Base-by-base conservation (phyloP, 2,797 vertebrate genomes). In the Neosilurus hyrtlii region DNA sequence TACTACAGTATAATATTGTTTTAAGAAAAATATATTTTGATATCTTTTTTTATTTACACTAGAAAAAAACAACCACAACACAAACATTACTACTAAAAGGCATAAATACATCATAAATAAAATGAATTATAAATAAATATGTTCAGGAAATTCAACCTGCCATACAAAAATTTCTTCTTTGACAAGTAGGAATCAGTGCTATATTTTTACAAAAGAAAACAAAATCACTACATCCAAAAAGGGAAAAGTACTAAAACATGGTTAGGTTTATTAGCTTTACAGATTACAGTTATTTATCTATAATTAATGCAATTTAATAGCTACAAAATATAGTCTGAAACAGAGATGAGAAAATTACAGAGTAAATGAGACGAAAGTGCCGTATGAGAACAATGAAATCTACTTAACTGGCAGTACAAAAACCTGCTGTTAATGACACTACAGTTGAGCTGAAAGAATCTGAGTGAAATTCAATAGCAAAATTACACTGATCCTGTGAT, bases 211-310 rank as follows among this genome's bases (percentile, higher is more conserved):
- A 9, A 9, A 51, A 68, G 35, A 11, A 43, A 68, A 4, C 9
- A 10, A 43, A 43, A 62, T 4, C n/a, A 62, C n/a, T 12, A 3
- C 22, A 11, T 62, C 59, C 22, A 70, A 63, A 74, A 24, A 80
- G 26, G 80, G 43, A 59, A 22, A 79, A n/a, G 24, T 11, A 81
- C 24, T 51, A 37, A 71, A 51, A 76, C 15, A 75, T 4, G 52
- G 8, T 54, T 30, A n/a, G 26, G 71, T 73, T 72, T 10, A 30
- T 56, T 54, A 26, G 14, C 14, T 24, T 54, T 16, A 72, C 37
- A 51, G 11, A 14, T 51, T n/a, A 24, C 49, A 72, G 24, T 72
- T 56, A 54, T 54, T 72, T 43, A 15, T 71, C 1, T 56, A 54
- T 51, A 71, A 71, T 49, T 71, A 14, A 49, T n/a, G 49, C 22